phyloP scores from a whole-genome alignment of 2,113 vertebrate genomes.

The Chionis minor region DNA sequence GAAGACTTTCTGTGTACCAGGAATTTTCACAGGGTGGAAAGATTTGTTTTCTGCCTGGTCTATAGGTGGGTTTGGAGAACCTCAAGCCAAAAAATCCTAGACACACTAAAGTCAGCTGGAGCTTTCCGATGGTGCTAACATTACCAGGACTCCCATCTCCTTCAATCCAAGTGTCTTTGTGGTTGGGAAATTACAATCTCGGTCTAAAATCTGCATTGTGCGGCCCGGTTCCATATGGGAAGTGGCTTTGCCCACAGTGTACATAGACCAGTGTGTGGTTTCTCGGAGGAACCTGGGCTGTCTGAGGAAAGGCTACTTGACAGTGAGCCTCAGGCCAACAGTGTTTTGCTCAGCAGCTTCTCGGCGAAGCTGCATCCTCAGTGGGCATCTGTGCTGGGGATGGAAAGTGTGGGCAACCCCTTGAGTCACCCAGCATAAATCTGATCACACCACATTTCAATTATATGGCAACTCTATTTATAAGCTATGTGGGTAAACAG shows the following conservation, averaged over 20 bases:
- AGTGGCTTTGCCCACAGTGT: conserved; percentile 1
- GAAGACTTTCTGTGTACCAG: neutral
- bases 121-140: neutral
- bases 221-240: neutral
- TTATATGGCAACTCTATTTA: neutral
- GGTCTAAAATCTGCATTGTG: neutral
- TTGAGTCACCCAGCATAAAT: neutral
- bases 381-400: neutral
- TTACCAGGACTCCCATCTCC: neutral
- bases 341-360: neutral
- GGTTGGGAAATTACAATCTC: conserved; percentile 13
- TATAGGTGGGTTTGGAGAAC: neutral
- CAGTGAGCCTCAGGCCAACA: neutral
- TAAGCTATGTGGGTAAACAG: neutral
- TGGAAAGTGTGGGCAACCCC: neutral
- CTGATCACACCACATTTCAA: neutral
- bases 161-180: neutral
- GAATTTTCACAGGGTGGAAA: neutral
- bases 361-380: neutral
- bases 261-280: conserved; percentile 4
- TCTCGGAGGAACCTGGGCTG: neutral
- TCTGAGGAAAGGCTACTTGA: neutral
- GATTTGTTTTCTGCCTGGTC: neutral
- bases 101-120: neutral
- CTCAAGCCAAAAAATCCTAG: conserved; percentile 24